Percentiles rank a stretch among this genome's conserved stretches.
These are phyloP conservation scores for Malurus leucopterus DNA, from an alignment of 2,797 vertebrate genomes.

Conservation along the genomic window DNA sequence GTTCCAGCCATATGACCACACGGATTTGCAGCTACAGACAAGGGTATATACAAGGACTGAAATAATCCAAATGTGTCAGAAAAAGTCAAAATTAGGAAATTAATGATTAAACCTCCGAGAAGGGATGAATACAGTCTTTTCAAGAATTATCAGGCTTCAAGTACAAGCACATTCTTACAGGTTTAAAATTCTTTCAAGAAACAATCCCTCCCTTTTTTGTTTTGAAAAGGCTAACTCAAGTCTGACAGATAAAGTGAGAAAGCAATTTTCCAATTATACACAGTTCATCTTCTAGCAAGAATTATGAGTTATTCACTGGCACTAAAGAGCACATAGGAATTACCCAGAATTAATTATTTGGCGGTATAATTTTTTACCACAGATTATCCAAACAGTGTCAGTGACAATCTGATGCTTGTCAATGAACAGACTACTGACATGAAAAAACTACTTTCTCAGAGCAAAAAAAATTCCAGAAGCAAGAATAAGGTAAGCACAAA, in stretches of 20 bases:
- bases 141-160: slow-evolving; percentile 34
- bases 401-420: slow-evolving; percentile 36
- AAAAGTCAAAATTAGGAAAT: neutral
- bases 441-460: slow-evolving; percentile 35
- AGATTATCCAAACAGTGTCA: slow-evolving; percentile 48
- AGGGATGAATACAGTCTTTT: slow-evolving; percentile 11
- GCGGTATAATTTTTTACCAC: slow-evolving; percentile 7
- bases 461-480: neutral
- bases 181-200: slow-evolving; percentile 53
- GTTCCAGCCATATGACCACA: neutral
- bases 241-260: slow-evolving; percentile 52
- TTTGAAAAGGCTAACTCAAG: slow-evolving; percentile 41
- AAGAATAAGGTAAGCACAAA: slow-evolving; percentile 36
- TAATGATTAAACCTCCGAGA: neutral
- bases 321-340: slow-evolving; percentile 9
- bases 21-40: neutral
- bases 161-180: slow-evolving; percentile 27
- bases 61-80: neutral
- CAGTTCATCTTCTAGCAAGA: slow-evolving; percentile 17
- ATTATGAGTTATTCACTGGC: neutral
- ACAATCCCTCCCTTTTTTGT: slow-evolving; percentile 41
- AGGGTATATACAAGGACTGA: neutral
- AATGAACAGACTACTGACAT: slow-evolving; percentile 7
- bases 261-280: slow-evolving; percentile 40
- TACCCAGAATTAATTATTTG: slow-evolving; percentile 47